A percentile compares a stretch with the other conserved stretches of the same genome.
Evolutionary conservation across 1,140 invertebrate species (phyloP).

Genomic region (Neuroterus valhalla): DNA sequence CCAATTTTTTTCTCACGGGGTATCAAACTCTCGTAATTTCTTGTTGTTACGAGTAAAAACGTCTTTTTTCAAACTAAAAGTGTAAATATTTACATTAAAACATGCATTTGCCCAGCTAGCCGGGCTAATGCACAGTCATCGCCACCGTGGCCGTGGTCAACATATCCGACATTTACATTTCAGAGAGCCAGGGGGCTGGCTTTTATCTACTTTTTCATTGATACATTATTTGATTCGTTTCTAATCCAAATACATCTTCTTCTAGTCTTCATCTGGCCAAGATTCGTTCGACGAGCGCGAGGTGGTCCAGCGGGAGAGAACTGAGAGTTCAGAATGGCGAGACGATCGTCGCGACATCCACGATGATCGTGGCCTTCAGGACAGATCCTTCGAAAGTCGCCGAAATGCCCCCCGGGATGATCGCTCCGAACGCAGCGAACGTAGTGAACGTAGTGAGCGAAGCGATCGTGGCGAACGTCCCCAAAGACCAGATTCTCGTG

Average conservation of each 20-base stretch:
- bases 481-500: constrained; percentile 78
- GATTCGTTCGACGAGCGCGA: constrained; percentile 75
- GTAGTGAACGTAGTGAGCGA: constrained; percentile 60
- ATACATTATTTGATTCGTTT: background rate
- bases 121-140: no score
- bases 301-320: constrained; percentile 47
- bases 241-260: constrained; percentile 28
- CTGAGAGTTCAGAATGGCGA: constrained; percentile 61
- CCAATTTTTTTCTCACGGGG: no score
- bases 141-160: no score
- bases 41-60: no score
- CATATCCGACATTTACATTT: no score
- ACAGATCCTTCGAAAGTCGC: constrained; percentile 35
- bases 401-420: constrained; percentile 50
- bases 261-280: constrained; percentile 60
- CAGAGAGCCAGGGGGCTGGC: no score
- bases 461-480: constrained; percentile 74
- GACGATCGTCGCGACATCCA: constrained; percentile 58
- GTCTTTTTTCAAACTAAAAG: no score
- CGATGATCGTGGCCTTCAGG: constrained; percentile 27
- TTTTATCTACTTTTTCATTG: background rate
- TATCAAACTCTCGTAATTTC: no score
- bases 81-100: no score
- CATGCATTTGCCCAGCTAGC: no score
- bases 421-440: constrained; percentile 53